Conservation (phyloP, 2,797 vertebrate genomes). For the Channallabes apus region DNA sequence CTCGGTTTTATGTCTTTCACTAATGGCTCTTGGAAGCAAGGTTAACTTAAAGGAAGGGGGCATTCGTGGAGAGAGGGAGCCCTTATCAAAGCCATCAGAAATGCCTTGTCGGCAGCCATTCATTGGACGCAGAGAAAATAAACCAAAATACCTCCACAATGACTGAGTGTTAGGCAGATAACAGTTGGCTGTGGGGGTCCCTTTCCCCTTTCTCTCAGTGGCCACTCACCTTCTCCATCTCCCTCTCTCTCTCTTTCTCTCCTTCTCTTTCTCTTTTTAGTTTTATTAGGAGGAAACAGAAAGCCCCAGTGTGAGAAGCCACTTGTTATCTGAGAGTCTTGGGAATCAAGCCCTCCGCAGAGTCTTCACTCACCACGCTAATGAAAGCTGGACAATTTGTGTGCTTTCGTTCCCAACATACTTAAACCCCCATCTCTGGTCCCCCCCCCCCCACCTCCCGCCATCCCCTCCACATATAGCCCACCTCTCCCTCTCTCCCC, state of each 20-base stretch:
- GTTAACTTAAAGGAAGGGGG: conserved; percentile 76
- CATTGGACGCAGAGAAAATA: conserved; percentile 78
- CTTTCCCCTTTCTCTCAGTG: conserved; percentile 57
- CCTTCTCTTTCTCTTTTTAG: conserved; percentile 60
- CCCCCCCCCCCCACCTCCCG: conserved; percentile 24
- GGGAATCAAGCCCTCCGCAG: conserved; percentile 89
- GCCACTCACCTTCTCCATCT: conserved; percentile 46
- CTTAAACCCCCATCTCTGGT: conserved; percentile 69
- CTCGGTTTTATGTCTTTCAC: conserved; percentile 84
- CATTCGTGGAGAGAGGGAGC: conserved; percentile 68
- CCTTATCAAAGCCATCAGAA: conserved; percentile 87
- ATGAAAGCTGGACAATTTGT: conserved; percentile 96
- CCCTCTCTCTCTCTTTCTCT: conserved; percentile 66
- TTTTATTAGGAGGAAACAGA: conserved; percentile 81
- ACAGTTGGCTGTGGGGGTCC: conserved; percentile 74
- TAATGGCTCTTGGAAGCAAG: conserved; percentile 74
- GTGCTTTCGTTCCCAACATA: conserved; percentile 83
- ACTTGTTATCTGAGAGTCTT: conserved; percentile 97
- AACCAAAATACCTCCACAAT: conserved; percentile 70
- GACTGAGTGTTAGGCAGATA: conserved; percentile 75
- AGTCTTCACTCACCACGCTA: conserved; percentile 96
- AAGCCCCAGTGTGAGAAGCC: conserved; percentile 82
- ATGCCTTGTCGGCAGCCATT: conserved; percentile 87
- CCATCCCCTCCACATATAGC: conserved; percentile 32
- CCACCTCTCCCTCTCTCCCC: conserved; percentile 29